Base-by-base conservation (phyloP, 2,888 invertebrate species). In the Calameuta pallipes region DNA sequence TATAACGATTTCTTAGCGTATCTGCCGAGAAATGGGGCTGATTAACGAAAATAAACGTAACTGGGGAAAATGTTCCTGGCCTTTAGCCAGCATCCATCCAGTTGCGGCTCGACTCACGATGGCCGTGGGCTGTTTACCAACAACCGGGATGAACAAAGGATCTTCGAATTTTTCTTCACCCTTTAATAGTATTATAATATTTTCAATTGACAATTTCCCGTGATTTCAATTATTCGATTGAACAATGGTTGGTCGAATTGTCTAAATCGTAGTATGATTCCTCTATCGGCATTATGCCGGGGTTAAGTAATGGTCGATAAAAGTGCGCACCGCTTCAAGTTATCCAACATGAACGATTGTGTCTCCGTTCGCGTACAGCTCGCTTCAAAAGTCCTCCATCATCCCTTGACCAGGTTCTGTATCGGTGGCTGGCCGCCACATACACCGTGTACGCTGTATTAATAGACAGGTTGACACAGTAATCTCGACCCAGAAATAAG, bases 381-480 rank as follows among this genome's bases (percentile, higher is more conserved):
- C 23, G 56, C 23, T 56, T 56, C 56, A 56, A 56, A 56, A 56
- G 23, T 56, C 23, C 23, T 56, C 56, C 56, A 56, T 56, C 56
- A 56, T 56, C 56, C 56, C 56, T 56, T 56, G 56, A 56, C 9
- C 56, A 56, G 56, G 23, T 23, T 56, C 56, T 56, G 23, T 23
- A 23, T 56, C 23, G 56, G 23, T 15, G 56, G 23, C 56, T 73
- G 4, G n/a, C 23, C 41, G 23, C 41, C 23, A 56, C 9, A 31
- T n/a, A 73, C 68, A 41, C n/a, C 13, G 36, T n/a, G 74, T 36
- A 34, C 35, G 31, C 11, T 73, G 79, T 83, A 84, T 80, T 80
- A 84, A 84, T 84, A 84, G 83, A 76, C 37, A 71, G 74, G 73
- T 79, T 78, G 83, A 83, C 81, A 81, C 82, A 79, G 79, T 77